Percentiles rank a stretch among this genome's conserved stretches.
Conservation (phyloP, 2,797 vertebrate genomes). For the Rhinophrynus dorsalis region DNA sequence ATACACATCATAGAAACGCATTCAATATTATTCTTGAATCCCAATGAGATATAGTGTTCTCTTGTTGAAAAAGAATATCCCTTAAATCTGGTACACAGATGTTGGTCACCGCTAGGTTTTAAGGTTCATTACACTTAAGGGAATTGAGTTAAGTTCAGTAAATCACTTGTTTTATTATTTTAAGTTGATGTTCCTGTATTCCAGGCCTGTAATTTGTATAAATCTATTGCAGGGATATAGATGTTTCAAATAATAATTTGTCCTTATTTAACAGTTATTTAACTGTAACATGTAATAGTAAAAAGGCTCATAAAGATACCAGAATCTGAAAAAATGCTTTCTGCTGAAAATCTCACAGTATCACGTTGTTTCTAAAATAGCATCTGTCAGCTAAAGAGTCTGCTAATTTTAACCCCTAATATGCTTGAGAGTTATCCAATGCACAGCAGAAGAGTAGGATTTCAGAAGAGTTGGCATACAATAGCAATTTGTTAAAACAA, state of each 20-base stretch:
- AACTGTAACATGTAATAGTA: not conserved
- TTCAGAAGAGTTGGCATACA: too few species aligned
- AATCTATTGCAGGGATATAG: not conserved
- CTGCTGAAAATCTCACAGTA: not conserved
- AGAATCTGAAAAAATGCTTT: not conserved
- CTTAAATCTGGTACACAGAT: constrained; percentile 30
- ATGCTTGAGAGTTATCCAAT: too few species aligned
- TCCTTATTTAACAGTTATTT: constrained; percentile 51
- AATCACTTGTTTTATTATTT: constrained; percentile 26
- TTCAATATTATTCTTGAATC: too few species aligned
- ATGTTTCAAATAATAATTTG: constrained; percentile 40
- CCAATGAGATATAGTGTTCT: constrained; percentile 13
- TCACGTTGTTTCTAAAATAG: not conserved
- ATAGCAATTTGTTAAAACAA: too few species aligned
- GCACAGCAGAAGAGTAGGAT: too few species aligned
- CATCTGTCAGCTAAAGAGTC: not conserved
- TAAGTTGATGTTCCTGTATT: constrained; percentile 28
- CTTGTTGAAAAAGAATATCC: constrained; percentile 24
- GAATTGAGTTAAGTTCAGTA: constrained; percentile 5
- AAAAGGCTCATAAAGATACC: not conserved
- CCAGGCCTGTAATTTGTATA: constrained; percentile 35
- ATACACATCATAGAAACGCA: too few species aligned
- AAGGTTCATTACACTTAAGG: constrained; percentile 31
- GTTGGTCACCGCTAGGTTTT: constrained; percentile 10
- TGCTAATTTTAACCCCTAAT: too few species aligned